These are phyloP conservation scores for Pica pica DNA, from an alignment of 2,113 vertebrate genomes.

Conservation along the genomic window DNA sequence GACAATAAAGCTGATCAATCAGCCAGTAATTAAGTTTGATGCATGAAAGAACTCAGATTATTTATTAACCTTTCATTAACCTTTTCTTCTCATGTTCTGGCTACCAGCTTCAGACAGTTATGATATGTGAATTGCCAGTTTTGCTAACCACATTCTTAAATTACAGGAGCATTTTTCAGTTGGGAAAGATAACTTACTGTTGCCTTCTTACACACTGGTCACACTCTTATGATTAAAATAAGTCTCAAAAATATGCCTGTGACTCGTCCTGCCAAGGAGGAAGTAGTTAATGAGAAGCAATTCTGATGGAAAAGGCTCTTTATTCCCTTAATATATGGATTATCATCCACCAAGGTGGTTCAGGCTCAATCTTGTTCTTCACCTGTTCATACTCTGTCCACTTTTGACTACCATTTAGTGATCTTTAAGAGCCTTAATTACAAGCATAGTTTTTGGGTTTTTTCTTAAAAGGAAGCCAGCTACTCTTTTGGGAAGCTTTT, in stretches of 20 bases:
- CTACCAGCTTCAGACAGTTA: not conserved
- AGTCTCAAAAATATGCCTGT: not conserved
- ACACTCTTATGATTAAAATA: not conserved
- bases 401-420: not conserved
- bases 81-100: not conserved
- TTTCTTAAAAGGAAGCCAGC: not conserved
- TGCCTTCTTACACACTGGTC: not conserved
- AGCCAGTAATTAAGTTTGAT: not conserved
- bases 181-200: not conserved
- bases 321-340: not conserved
- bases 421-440: not conserved
- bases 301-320: not conserved
- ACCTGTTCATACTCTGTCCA: not conserved
- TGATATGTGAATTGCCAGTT: not conserved
- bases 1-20: not conserved
- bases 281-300: not conserved
- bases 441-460: not conserved
- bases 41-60: not conserved
- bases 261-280: not conserved
- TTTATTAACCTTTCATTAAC: constrained; percentile 26
- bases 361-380: not conserved
- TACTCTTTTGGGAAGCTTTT: not conserved
- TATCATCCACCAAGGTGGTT: not conserved
- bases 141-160: not conserved
- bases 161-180: not conserved